These are phyloP conservation scores for Chrysolina oricalcia DNA, from an alignment of 2,888 invertebrate genomes.

Conservation along the genomic window DNA sequence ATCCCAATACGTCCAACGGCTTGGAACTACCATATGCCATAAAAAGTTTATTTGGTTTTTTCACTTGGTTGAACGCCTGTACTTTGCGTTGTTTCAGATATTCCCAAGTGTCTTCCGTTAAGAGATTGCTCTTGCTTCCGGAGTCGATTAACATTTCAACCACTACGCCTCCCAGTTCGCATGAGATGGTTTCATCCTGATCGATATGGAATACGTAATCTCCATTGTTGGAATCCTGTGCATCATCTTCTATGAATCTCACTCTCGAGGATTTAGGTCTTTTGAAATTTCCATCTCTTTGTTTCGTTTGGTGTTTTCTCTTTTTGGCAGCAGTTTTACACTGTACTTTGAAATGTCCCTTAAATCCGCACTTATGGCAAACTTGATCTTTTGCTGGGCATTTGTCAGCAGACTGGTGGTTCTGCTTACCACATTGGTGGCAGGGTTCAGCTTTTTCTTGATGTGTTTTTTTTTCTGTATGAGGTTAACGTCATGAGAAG, in stretches of 20 bases:
- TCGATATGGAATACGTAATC: background rate
- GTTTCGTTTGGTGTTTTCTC: background rate
- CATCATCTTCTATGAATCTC: background rate
- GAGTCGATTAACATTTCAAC: conserved; percentile 27
- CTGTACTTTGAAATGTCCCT: background rate
- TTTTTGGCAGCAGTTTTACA: background rate
- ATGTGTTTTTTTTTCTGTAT: no score
- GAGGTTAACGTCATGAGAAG: no score
- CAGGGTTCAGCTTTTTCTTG: no score
- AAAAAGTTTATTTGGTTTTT: conserved; percentile 6
- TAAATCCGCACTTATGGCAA: background rate
- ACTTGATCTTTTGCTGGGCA: background rate
- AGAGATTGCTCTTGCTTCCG: conserved; percentile 11
- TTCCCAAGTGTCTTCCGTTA: conserved; percentile 8
- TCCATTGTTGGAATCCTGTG: background rate
- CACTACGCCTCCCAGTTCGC: conserved; percentile 4
- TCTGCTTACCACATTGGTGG: background rate
- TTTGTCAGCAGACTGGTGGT: background rate
- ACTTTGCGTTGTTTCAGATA: conserved; percentile 18
- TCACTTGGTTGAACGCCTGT: background rate
- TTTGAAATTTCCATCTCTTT: background rate
- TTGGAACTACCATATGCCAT: background rate
- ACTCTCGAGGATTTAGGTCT: background rate
- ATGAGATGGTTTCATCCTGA: conserved; percentile 10
- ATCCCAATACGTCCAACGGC: background rate